Evolutionary conservation across 2,888 invertebrate species (phyloP), one percentile per base, ranked within the genome.

Genomic region (Hybos culiciformis): DNA sequence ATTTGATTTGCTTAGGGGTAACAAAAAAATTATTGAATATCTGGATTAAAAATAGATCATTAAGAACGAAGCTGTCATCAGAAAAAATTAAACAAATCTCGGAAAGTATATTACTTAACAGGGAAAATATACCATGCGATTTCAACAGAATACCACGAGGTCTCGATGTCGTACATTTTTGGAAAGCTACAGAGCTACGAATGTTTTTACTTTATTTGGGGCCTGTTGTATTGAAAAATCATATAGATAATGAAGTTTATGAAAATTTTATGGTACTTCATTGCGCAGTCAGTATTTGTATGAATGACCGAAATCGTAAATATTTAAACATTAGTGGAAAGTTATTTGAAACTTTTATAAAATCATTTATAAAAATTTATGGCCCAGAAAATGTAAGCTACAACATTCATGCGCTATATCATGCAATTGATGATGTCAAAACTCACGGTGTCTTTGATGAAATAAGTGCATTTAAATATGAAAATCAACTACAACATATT

Each of bases 81-180:
- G n/a, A 34, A n/a, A 20, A 33, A 11, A 24, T 36, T 12, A 24
- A 41, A 37, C 24, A 21, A 31, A 41, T 41, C 39, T 41, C 44
- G 11, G 12, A 38, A 23, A 14, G 23, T 8, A 20, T 45, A 18
- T 12, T 34, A 9, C 20, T 18, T 29, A 12, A n/a, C 2, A 4
- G 24, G 40, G 20, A 17, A 14, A 31, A 18, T 34, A 34, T 29
- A 7, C 33, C 19, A 19, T 18, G 19, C 12, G 41, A 45, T 18
- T 45, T 41, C 14, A 44, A 44, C n/a, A 24, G 40, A 44, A 37
- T 24, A 24, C 19, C 17, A 9, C 37, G 43, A 14, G 24, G 39
- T n/a, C 26, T 39, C n/a, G 43, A 39, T 39, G 39, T 43, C 8
- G 26, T 43, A 23, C 34, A 26, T 24, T 43, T 43, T 21, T 44